phyloP scores from a whole-genome alignment of 2,888 invertebrate species.

The Agriotes lineatus region DNA sequence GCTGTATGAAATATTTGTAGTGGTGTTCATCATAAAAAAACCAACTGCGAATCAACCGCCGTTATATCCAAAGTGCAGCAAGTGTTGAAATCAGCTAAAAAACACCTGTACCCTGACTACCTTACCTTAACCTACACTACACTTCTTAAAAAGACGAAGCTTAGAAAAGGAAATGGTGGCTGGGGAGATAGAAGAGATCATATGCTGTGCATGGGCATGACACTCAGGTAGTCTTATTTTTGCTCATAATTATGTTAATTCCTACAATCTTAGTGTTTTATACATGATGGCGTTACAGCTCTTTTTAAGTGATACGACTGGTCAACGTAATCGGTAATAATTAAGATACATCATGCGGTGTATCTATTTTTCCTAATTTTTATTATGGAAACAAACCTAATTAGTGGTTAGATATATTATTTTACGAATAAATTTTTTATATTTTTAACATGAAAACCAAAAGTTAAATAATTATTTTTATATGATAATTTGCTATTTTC shows the following conservation, averaged over 20 bases:
- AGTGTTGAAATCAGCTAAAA: conserved; percentile 77
- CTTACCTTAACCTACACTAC: conserved; percentile 76
- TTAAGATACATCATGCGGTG: neutral
- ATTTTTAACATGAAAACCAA: conserved; percentile 16
- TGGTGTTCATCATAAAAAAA: conserved; percentile 96
- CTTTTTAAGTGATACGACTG: conserved; percentile 38
- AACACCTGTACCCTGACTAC: conserved; percentile 79
- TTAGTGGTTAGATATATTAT: conserved; percentile 16
- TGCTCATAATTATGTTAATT: conserved; percentile 30
- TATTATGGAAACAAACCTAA: conserved; percentile 10
- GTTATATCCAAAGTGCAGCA: conserved; percentile 88
- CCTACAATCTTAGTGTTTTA: conserved; percentile 23
- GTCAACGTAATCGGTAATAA: conserved; percentile 21
- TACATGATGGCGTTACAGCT: conserved; percentile 30
- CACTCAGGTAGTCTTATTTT: conserved; percentile 59
- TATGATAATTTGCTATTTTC: conserved; percentile 13
- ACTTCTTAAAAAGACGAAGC: conserved; percentile 78
- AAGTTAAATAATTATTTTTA: conserved; percentile 20
- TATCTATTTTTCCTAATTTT: conserved; percentile 21
- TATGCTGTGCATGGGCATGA: conserved; percentile 83
- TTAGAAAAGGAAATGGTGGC: conserved; percentile 94
- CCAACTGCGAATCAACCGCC: conserved; percentile 88
- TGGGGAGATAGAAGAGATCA: conserved; percentile 96
- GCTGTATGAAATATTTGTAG: conserved; percentile 68
- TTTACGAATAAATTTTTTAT: conserved; percentile 10